Conservation (phyloP, 2,797 vertebrate genomes). For the Potorous gilbertii region DNA sequence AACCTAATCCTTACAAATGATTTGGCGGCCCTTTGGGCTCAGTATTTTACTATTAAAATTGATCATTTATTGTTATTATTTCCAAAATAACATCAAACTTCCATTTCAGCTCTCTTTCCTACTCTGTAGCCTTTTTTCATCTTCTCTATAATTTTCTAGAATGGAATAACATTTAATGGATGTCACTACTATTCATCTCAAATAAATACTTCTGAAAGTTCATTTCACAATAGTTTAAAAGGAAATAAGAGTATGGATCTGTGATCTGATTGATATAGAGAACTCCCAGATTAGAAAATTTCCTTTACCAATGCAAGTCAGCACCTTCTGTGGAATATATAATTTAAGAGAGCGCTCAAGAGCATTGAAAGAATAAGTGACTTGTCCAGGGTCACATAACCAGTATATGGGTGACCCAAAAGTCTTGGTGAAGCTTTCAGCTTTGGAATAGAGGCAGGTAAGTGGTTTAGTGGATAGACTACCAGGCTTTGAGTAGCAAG, state of each 20-base stretch:
- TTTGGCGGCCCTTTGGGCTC: background rate
- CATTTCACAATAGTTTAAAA: conserved; percentile 22
- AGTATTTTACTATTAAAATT: background rate
- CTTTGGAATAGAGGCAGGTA: background rate
- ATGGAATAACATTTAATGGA: background rate
- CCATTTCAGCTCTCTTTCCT: conserved; percentile 11
- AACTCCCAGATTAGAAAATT: background rate
- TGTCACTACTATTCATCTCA: background rate
- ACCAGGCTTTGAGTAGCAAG: background rate
- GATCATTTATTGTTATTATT: background rate
- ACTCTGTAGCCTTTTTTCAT: background rate
- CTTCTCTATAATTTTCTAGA: background rate
- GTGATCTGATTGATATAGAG: background rate
- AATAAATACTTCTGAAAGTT: conserved; percentile 29
- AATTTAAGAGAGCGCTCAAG: background rate
- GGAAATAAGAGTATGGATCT: background rate
- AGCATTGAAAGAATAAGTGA: background rate
- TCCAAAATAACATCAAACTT: background rate
- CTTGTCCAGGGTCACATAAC: background rate
- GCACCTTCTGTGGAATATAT: background rate
- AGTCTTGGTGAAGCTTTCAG: background rate
- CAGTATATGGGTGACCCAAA: background rate
- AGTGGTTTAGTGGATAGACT: background rate
- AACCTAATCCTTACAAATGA: background rate
- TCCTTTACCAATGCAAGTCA: background rate